Evolutionary conservation across 2,888 invertebrate species (phyloP).

Genomic region (Clunio marinus): DNA sequence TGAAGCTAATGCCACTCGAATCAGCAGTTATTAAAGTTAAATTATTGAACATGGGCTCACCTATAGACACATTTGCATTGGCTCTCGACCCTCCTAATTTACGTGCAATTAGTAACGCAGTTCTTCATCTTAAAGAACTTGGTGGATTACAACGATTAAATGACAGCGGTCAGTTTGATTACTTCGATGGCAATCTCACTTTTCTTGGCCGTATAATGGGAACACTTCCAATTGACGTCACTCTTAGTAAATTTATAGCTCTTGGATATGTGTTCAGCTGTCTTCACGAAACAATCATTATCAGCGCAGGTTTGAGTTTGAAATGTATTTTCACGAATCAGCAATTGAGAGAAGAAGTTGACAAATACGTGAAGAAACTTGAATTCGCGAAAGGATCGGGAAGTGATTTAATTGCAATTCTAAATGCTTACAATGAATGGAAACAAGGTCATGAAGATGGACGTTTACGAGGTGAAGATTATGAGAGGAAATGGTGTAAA

Average conservation of each 20-base stretch:
- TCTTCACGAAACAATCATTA: conserved; percentile 77
- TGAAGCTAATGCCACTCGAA: conserved; percentile 76
- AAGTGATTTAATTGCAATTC: conserved; percentile 77
- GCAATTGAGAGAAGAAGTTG: conserved; percentile 63
- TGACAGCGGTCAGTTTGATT: conserved; percentile 52
- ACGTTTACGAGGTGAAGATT: conserved; percentile 53
- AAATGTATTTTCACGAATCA: conserved; percentile 75
- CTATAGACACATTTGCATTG: conserved; percentile 70
- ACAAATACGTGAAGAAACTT: conserved; percentile 71
- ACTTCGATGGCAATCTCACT: conserved; percentile 80
- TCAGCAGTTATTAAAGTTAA: conserved; percentile 76
- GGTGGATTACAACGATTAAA: conserved; percentile 69
- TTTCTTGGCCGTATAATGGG: conserved; percentile 81
- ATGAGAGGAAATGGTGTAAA: conserved; percentile 63
- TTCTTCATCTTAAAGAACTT: conserved; percentile 52
- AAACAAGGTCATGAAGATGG: conserved; percentile 57
- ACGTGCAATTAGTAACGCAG: conserved; percentile 59
- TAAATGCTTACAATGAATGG: conserved; percentile 80
- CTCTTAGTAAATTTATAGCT: conserved; percentile 75
- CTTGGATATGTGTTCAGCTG: conserved; percentile 83
- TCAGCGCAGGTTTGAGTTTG: conserved; percentile 79
- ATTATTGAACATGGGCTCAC: conserved; percentile 75
- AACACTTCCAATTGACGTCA: conserved; percentile 75
- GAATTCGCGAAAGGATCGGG: conserved; percentile 75
- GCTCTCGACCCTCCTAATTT: conserved; percentile 85